Evolutionary conservation across 2,797 vertebrate genomes (phyloP), one percentile per base, ranked within the genome.

Genomic region (Leucoraja ocellata): DNA sequence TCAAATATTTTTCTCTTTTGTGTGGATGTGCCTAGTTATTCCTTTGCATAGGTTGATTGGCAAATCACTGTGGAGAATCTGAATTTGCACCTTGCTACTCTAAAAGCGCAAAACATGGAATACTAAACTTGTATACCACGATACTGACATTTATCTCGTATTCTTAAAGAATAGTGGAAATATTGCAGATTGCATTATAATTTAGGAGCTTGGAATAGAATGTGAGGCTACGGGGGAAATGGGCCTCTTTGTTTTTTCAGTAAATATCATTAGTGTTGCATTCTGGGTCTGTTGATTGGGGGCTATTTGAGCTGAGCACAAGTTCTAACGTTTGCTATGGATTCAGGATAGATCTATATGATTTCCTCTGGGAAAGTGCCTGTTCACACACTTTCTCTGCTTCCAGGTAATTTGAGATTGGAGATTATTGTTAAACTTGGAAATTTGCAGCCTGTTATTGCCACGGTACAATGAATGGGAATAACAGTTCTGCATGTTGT

Each of bases 51-150:
- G 28, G 25, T 61, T 36, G 61, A 65, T n/a, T 68, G 7, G 83
- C 83, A 86, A 88, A 21, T 18, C 58, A 65, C n/a, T 18, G 14
- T 32, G n/a, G 16, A 88, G 61, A 21, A 65, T 25, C 71, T 74
- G 18, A 74, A 21, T 88, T 63, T 68, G 61, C 84, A 88, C 18
- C 84, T n/a, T 36, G 61, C n/a, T 88, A 16, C 63, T 65, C 61
- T 36, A 81, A 21, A 88, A 88, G 84, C 84, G 84, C 84, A 88
- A 88, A 88, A 21, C 18, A 74, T 88, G 58, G n/a, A 32, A 6
- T 1, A 88, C 63, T n/a, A 88, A 63, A 86, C n/a, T 65, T 65
- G 84, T 36, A 88, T 13, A 65, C 11, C 61, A 88, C 25, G 28
- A n/a, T 32, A 32, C 28, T 88, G 83, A 65, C 28, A 65, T 63